Conservation (phyloP, 2,113 vertebrate genomes). For the Brienomyrus longianalis region DNA sequence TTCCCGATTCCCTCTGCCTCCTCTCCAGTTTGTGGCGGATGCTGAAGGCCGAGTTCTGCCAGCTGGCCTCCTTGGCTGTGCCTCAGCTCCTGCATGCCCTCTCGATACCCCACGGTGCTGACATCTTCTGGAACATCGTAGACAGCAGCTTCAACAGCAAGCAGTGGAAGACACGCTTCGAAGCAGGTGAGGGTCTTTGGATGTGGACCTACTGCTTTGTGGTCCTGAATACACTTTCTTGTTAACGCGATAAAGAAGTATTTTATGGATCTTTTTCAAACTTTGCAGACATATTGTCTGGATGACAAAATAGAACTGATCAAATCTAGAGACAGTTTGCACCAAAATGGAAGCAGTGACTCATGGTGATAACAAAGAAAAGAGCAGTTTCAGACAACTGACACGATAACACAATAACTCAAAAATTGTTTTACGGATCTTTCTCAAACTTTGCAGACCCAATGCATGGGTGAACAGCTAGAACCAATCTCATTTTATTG, state of each 20-base stretch:
- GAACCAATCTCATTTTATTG: not conserved
- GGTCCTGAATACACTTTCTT: not conserved
- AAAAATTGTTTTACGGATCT: not conserved
- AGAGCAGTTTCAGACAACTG: not conserved
- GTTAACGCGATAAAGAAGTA: not conserved
- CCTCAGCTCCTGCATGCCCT: conserved; percentile 92
- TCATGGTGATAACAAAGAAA: not conserved
- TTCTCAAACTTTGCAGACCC: not conserved
- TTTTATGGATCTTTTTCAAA: not conserved
- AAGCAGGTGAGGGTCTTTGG: conserved; percentile 75
- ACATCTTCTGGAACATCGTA: conserved; percentile 97
- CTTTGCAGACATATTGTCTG: not conserved
- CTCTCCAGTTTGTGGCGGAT: conserved; percentile 84
- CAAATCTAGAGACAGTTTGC: not conserved
- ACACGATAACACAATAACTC: not conserved
- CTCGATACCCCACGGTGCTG: conserved; percentile 85
- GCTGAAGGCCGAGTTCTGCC: conserved; percentile 92
- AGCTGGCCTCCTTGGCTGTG: conserved; percentile 86
- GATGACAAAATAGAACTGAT: not conserved
- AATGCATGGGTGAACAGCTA: not conserved
- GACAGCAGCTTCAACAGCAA: conserved; percentile 94
- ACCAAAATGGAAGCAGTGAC: not conserved
- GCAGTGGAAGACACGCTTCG: conserved; percentile 97
- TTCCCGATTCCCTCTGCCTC: not conserved
- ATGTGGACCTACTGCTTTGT: not conserved